phyloP scores from a whole-genome alignment of 2,113 vertebrate genomes.

The Phodopus roborovskii region DNA sequence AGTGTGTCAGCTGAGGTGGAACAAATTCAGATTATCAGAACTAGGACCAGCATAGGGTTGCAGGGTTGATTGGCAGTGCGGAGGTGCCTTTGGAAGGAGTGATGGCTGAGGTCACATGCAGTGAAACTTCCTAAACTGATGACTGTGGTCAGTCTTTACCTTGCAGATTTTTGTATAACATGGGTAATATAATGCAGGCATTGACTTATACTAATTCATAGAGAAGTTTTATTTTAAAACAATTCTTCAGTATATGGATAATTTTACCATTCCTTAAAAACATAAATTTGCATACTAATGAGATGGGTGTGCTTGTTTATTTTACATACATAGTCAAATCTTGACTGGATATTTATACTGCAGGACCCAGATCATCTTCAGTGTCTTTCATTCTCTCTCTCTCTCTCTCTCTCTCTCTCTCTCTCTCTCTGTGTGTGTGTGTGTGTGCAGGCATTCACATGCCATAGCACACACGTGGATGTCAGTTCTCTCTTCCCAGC shows the following conservation, averaged over 20 bases:
- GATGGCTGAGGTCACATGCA: background rate
- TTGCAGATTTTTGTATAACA: background rate
- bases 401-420: too few species aligned
- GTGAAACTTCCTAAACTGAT: background rate
- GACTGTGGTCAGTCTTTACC: background rate
- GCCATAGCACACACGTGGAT: background rate
- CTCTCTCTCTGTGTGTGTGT: background rate
- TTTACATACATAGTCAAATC: background rate
- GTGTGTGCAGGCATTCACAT: background rate
- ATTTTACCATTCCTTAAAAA: background rate
- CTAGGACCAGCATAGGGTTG: background rate
- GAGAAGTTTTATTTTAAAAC: background rate
- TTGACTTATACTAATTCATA: background rate
- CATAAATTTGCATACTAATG: background rate
- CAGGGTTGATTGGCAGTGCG: background rate
- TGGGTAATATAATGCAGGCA: background rate
- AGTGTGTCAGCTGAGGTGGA: background rate
- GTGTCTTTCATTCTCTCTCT: background rate
- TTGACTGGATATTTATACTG: background rate
- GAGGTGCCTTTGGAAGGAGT: background rate
- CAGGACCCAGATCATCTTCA: background rate
- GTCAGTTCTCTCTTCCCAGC: background rate
- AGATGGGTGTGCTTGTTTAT: background rate
- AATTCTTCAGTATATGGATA: background rate
- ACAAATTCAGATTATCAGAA: constrained; percentile 50